Conservation (phyloP, 92 coral and sea anemone species). For the Paramuricea clavata region DNA sequence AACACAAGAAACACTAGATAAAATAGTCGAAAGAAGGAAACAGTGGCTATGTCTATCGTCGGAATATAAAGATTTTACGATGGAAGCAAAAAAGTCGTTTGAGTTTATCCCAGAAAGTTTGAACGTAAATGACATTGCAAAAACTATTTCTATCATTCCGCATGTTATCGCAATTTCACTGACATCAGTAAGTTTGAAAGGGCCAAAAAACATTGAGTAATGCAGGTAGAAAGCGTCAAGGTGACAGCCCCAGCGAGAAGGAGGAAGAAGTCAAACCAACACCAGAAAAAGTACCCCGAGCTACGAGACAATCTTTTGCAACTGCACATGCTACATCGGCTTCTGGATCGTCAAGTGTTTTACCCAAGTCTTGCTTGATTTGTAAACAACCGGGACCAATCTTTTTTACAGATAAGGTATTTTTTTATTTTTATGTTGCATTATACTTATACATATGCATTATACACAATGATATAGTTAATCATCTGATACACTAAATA, state of each 20-base stretch:
- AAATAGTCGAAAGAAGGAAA: constrained; percentile 23
- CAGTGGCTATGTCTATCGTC: constrained; percentile 30
- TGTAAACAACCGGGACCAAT: constrained; percentile 21
- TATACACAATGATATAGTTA: constrained; percentile 5
- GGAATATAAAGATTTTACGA: constrained; percentile 12
- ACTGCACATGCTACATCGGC: constrained; percentile 6
- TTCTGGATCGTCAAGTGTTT: constrained; percentile 5
- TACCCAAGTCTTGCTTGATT: constrained; percentile 19
- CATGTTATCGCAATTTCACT: constrained; percentile 40
- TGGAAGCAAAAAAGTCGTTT: constrained; percentile 19
- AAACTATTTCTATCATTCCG: constrained; percentile 25
- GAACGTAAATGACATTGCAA: constrained; percentile 30
- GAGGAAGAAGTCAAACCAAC: constrained; percentile 18
- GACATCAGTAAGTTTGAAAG: constrained; percentile 28
- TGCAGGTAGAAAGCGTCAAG: constrained; percentile 21
- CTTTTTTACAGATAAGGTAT: constrained; percentile 11
- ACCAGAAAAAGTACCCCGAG: not conserved
- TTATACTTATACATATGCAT: not conserved
- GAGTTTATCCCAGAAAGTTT: constrained; percentile 20
- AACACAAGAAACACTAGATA: constrained; percentile 23
- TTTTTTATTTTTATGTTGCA: not conserved
- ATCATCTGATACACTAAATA: not conserved
- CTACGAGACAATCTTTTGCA: constrained; percentile 12
- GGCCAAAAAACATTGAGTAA: constrained; percentile 21
- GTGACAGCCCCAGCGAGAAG: constrained; percentile 28